Evolutionary conservation across 2,888 invertebrate genomes (phyloP).

Genomic region (Prosapia bicincta): DNA sequence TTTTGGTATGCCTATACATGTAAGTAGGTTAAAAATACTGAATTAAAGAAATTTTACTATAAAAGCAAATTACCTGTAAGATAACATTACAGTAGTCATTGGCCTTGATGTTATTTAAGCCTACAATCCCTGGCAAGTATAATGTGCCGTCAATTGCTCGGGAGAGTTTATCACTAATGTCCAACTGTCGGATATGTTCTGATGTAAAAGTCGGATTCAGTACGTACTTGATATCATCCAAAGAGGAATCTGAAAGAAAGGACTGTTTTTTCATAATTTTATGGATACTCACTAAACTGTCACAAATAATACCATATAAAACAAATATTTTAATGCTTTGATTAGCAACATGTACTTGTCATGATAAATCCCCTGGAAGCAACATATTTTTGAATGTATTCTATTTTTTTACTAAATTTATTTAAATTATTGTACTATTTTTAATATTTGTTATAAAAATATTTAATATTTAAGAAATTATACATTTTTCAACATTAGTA

Average conservation of each 20-base stretch:
- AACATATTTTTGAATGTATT: too few species aligned
- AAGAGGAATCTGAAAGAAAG: conserved; percentile 71
- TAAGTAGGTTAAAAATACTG: too few species aligned
- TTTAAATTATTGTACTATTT: too few species aligned
- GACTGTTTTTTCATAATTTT: neutral
- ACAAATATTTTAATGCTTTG: too few species aligned
- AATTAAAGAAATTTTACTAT: too few species aligned
- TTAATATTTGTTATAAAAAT: too few species aligned
- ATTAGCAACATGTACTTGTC: too few species aligned
- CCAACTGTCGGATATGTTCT: conserved; percentile 77
- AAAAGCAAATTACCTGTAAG: conserved; percentile 82
- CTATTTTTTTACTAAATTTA: too few species aligned
- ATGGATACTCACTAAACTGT: neutral
- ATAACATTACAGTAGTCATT: conserved; percentile 99
- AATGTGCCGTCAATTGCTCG: conserved; percentile 95
- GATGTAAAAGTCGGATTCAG: conserved; percentile 93
- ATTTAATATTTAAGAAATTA: too few species aligned
- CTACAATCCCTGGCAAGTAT: conserved; percentile 97
- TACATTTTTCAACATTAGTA: too few species aligned
- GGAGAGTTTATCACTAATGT: conserved; percentile 77
- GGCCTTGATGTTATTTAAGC: conserved; percentile 98
- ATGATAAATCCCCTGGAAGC: too few species aligned
- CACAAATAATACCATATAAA: neutral
- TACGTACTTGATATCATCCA: conserved; percentile 98
- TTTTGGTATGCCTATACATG: too few species aligned